These are phyloP conservation scores for Harpalus rubripes DNA, from an alignment of 2,888 invertebrate genomes.

Conservation along the genomic window DNA sequence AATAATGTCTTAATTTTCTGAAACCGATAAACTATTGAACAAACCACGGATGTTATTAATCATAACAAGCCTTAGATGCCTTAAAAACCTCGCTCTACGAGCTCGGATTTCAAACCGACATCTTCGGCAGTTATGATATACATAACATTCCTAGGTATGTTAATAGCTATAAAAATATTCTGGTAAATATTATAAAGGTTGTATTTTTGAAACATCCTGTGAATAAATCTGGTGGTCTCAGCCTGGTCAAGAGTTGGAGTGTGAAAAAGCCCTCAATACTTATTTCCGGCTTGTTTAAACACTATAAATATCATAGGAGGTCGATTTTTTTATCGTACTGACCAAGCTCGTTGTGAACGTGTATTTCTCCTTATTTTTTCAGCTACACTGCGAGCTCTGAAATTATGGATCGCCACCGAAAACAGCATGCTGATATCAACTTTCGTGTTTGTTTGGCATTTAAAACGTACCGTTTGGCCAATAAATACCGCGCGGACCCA, in stretches of 20 bases:
- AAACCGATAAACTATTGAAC: no score
- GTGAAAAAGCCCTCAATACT: slow-evolving; percentile 45
- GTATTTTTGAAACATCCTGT: no score
- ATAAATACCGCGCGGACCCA: slow-evolving; percentile 65
- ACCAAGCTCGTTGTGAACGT: slow-evolving; percentile 62
- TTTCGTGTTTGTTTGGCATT: slow-evolving; percentile 66
- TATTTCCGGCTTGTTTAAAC: slow-evolving; percentile 62
- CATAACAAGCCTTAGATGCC: no score
- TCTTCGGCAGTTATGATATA: no score
- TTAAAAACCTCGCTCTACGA: no score
- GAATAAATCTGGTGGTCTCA: no score
- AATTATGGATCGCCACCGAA: slow-evolving; percentile 65
- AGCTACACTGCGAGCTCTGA: slow-evolving; percentile 54
- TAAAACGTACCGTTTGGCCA: slow-evolving; percentile 65
- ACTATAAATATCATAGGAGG: slow-evolving; percentile 66
- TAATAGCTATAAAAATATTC: no score
- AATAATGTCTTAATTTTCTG: no score
- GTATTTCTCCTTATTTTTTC: slow-evolving; percentile 65
- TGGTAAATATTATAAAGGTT: no score
- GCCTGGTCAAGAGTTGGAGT: neutral
- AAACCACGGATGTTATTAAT: no score
- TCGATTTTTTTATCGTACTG: slow-evolving; percentile 66
- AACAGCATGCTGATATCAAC: slow-evolving; percentile 65
- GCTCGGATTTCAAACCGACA: no score
- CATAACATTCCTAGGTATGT: no score